Percentiles rank a stretch among this genome's conserved stretches.
Conservation (phyloP, 2,888 invertebrate genomes). For the Anticlea derivata region DNA sequence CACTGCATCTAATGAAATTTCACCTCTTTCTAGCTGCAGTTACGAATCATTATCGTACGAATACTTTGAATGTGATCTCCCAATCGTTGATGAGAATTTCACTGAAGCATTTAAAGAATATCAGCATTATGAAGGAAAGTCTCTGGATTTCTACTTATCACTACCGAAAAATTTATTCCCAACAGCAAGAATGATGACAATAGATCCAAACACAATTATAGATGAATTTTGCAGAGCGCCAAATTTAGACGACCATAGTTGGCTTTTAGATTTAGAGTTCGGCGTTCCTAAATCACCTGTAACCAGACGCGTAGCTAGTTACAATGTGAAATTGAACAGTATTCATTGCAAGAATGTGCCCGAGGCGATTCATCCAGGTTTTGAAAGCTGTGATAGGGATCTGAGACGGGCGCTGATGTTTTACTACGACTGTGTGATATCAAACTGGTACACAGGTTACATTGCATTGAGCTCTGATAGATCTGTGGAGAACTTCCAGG, state of each 20-base stretch:
- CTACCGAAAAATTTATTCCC: conserved; percentile 63
- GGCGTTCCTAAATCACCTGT: conserved; percentile 54
- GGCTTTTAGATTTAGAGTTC: conserved; percentile 68
- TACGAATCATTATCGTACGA: conserved; percentile 20
- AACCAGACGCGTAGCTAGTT: conserved; percentile 56
- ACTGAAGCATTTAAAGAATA: conserved; percentile 6
- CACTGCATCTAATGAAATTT: conserved; percentile 4
- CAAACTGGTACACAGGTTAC: conserved; percentile 63
- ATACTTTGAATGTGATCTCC: conserved; percentile 15
- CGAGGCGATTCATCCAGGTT: conserved; percentile 62
- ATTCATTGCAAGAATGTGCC: conserved; percentile 61
- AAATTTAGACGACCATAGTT: conserved; percentile 48
- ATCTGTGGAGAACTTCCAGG: conserved; percentile 65
- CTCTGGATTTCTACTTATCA: conserved; percentile 50
- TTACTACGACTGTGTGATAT: conserved; percentile 63
- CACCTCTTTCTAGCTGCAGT: conserved; percentile 17
- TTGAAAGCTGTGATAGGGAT: conserved; percentile 55
- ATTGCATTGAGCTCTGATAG: conserved; percentile 48
- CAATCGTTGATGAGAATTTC: conserved; percentile 12
- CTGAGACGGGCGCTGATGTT: conserved; percentile 56
- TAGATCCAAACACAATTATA: conserved; percentile 66
- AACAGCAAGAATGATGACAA: conserved; percentile 47
- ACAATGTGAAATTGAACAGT: conserved; percentile 59
- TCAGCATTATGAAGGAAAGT: conserved; percentile 27
- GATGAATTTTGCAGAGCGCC: conserved; percentile 60